These are phyloP conservation scores for Cerceris rybyensis DNA, from an alignment of 2,888 invertebrate species.

Conservation along the genomic window DNA sequence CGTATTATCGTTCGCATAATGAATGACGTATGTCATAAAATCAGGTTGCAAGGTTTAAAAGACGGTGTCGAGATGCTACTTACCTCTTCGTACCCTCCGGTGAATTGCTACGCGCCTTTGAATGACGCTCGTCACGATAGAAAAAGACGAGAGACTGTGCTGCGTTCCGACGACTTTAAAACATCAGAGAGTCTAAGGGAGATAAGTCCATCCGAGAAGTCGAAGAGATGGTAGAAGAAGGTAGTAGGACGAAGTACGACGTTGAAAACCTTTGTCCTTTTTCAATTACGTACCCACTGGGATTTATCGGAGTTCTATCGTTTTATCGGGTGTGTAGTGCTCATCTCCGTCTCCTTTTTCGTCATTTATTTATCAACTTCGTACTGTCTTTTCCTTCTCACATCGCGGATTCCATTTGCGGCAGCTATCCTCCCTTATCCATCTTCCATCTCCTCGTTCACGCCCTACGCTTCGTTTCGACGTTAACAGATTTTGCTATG, in stretches of 20 bases:
- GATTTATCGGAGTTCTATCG: too few relatives aligned
- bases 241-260: not conserved
- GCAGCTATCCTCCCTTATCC: too few relatives aligned
- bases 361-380: too few relatives aligned
- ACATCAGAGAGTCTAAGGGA: slow-evolving; percentile 30
- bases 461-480: too few relatives aligned
- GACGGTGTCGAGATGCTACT: slow-evolving; percentile 24
- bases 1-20: slow-evolving; percentile 39
- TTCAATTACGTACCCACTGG: not conserved
- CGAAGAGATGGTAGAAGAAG: not conserved
- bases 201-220: slow-evolving; percentile 41
- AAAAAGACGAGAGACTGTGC: slow-evolving; percentile 23
- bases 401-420: too few relatives aligned
- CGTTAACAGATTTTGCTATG: too few relatives aligned
- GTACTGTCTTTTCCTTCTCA: too few relatives aligned
- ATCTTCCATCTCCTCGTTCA: too few relatives aligned
- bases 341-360: too few relatives aligned
- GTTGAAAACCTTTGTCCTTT: slow-evolving; percentile 11
- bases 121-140: slow-evolving; percentile 32
- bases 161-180: slow-evolving; percentile 20
- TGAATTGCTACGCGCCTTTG: slow-evolving; percentile 14
- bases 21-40: slow-evolving; percentile 47
- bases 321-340: too few relatives aligned
- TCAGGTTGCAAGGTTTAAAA: slow-evolving; percentile 45
- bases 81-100: slow-evolving; percentile 33